phyloP scores from a whole-genome alignment of 2,797 vertebrate genomes.

The Carduelis carduelis region DNA sequence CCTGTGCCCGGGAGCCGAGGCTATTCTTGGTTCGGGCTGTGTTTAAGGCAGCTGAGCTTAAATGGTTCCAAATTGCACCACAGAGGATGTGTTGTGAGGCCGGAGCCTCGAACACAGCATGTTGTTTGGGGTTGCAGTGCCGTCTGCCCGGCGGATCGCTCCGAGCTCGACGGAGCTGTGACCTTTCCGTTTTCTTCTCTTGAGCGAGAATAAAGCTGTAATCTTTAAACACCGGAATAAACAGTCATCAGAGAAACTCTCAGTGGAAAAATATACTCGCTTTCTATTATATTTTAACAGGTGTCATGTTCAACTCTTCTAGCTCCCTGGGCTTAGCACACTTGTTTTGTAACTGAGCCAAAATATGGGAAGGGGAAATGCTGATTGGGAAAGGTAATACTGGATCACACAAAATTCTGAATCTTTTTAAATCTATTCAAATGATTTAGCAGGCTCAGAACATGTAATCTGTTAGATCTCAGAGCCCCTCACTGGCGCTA shows the following conservation, averaged over 20 bases:
- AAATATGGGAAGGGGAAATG: background rate
- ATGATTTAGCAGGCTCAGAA: background rate
- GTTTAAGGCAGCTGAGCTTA: background rate
- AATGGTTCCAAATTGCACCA: background rate
- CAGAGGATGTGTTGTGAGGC: background rate
- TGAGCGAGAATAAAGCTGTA: background rate
- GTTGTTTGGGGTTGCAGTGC: background rate
- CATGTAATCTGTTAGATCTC: background rate
- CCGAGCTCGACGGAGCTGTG: background rate
- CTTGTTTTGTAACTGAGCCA: background rate
- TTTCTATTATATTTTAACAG: background rate
- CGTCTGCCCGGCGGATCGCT: background rate
- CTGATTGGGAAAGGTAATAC: background rate
- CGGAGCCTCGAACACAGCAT: fast-evolving
- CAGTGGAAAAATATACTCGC: background rate
- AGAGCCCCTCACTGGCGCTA: background rate
- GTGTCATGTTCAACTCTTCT: background rate
- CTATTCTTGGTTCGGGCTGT: slow-evolving; percentile 17
- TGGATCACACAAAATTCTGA: background rate
- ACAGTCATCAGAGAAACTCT: background rate
- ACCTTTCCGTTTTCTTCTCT: background rate
- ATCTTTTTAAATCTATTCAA: background rate
- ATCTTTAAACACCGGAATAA: background rate
- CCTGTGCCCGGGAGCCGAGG: background rate
- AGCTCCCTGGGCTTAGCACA: background rate